Percentiles rank a stretch among this genome's conserved stretches.
phyloP scores from a whole-genome alignment of 2,113 vertebrate species.

The Centrocercus urophasianus region DNA sequence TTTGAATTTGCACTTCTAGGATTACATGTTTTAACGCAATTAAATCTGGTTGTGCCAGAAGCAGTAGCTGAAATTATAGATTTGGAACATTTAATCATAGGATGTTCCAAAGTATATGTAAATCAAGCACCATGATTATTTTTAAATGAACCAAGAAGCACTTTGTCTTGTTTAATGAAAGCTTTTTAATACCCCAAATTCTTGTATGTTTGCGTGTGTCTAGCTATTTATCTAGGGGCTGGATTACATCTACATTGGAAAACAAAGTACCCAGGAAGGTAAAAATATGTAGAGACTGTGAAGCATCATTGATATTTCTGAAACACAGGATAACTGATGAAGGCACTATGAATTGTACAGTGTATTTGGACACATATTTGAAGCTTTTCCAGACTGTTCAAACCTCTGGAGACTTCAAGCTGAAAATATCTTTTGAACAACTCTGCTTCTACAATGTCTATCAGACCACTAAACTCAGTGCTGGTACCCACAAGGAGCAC shows the following conservation, averaged over 20 bases:
- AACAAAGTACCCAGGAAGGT: conserved; percentile 13
- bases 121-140: conserved; percentile 61
- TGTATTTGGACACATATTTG: background rate
- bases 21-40: conserved; percentile 78
- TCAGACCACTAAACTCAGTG: background rate
- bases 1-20: conserved; percentile 76
- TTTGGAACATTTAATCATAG: conserved; percentile 57
- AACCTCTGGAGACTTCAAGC: background rate
- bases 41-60: conserved; percentile 71
- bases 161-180: conserved; percentile 14
- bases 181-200: conserved; percentile 33
- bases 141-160: conserved; percentile 45
- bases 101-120: conserved; percentile 60
- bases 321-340: background rate
- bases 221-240: background rate
- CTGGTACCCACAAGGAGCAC: background rate
- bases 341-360: background rate
- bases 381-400: background rate
- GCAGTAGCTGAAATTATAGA: conserved; percentile 70
- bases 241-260: background rate
- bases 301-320: background rate
- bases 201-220: conserved; percentile 22
- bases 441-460: background rate
- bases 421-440: background rate
- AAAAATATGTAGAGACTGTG: background rate